Evolutionary conservation across 2,113 vertebrate genomes (phyloP).

Genomic region (Prinia subflava): DNA sequence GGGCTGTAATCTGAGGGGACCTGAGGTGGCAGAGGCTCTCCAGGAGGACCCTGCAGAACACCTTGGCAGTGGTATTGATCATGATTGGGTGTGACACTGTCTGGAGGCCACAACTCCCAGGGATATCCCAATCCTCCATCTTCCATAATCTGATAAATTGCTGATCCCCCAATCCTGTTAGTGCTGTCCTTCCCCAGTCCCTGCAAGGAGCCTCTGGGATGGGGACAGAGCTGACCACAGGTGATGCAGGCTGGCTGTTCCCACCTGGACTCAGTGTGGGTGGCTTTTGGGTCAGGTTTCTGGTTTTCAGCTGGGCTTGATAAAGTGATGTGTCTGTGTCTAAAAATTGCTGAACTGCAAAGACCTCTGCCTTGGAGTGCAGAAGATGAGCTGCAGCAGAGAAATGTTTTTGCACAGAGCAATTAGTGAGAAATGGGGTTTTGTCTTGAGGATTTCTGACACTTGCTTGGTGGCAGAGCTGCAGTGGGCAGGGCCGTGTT

Average conservation of each 20-base stretch:
- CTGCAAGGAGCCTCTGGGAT: fast-evolving
- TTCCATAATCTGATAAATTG: not conserved
- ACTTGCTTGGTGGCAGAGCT: not conserved
- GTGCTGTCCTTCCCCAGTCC: not conserved
- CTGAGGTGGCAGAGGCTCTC: not conserved
- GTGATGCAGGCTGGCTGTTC: not conserved
- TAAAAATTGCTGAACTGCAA: not conserved
- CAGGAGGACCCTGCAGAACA: not conserved
- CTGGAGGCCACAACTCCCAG: not conserved
- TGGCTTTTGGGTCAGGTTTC: not conserved
- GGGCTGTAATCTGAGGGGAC: not conserved
- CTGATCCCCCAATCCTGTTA: not conserved
- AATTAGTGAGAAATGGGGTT: not conserved
- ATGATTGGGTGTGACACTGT: not conserved
- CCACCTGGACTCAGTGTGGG: fast-evolving
- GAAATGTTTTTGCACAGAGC: not conserved
- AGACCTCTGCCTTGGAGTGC: not conserved
- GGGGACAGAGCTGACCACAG: not conserved
- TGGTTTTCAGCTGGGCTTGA: not conserved
- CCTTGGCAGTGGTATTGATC: not conserved
- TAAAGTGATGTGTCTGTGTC: not conserved
- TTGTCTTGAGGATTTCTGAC: not conserved
- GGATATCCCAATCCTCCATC: not conserved
- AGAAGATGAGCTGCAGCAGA: not conserved
- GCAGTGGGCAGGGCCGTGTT: not conserved